Percentiles rank a stretch among this genome's conserved stretches.
Conservation (phyloP, 2,888 invertebrate species). For the Hypselothyrea guttata region DNA sequence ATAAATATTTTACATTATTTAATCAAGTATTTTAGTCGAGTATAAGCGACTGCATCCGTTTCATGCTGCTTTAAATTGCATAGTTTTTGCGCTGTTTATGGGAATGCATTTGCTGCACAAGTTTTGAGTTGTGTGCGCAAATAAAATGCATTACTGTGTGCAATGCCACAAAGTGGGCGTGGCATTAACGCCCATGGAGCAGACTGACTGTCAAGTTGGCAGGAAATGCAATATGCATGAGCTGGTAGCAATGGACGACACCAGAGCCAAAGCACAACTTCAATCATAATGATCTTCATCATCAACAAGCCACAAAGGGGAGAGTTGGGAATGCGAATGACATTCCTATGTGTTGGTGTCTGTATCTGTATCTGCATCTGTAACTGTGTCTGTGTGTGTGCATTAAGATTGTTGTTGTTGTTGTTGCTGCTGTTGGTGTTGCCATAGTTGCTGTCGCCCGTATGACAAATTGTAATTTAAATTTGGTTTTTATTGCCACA, state of each 20-base stretch:
- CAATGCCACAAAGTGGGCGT: slow-evolving; percentile 23
- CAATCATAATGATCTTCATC: slow-evolving; percentile 18
- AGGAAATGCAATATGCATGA: slow-evolving; percentile 44
- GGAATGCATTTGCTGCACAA: slow-evolving; percentile 12
- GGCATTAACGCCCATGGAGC: slow-evolving; percentile 29
- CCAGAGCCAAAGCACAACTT: slow-evolving; percentile 31
- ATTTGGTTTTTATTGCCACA: slow-evolving; percentile 66
- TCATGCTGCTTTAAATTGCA: too few relatives aligned
- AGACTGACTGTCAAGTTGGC: slow-evolving; percentile 14
- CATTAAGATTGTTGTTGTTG: slow-evolving; percentile 21
- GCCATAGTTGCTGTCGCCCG: slow-evolving; percentile 11
- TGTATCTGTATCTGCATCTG: slow-evolving; percentile 2
- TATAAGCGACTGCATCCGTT: too few relatives aligned
- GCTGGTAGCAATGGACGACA: slow-evolving; percentile 12
- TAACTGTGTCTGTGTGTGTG: slow-evolving; percentile 15
- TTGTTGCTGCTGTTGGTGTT: slow-evolving; percentile 7
- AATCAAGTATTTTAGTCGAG: too few relatives aligned
- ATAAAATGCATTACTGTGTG: slow-evolving; percentile 29
- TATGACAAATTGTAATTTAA: slow-evolving; percentile 77
- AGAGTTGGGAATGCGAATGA: slow-evolving; percentile 26
- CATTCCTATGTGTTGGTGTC: background rate
- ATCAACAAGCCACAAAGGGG: slow-evolving; percentile 16
- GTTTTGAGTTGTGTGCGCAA: slow-evolving; percentile 1
- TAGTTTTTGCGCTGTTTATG: slow-evolving; percentile 11
- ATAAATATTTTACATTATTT: too few relatives aligned